These are phyloP conservation scores for Myotis myotis DNA, from an alignment of 2,797 vertebrate genomes.

Conservation along the genomic window DNA sequence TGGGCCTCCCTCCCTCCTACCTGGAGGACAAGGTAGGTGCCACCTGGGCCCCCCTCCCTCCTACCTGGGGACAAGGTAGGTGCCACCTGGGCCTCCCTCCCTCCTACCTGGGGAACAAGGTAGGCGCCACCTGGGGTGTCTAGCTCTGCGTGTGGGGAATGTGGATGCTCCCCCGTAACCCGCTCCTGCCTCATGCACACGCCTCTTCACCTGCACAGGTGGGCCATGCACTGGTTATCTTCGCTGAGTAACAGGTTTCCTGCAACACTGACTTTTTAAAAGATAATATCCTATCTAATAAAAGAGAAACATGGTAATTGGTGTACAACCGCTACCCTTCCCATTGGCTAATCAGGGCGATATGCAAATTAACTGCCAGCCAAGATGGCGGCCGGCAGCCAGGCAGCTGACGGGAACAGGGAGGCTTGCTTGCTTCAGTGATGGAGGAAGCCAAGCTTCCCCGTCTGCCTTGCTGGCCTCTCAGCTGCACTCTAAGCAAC, in stretches of 20 bases:
- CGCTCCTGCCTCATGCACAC: neutral
- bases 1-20: conserved; percentile 93
- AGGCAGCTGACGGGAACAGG: no score
- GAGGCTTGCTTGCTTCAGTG: no score
- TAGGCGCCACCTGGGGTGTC: neutral
- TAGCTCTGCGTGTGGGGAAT: neutral
- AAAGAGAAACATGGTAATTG: no score
- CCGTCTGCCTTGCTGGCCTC: no score
- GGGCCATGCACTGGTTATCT: neutral
- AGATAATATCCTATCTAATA: no score
- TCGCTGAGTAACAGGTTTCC: neutral
- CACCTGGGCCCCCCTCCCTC: conserved; percentile 92
- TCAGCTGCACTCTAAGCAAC: no score
- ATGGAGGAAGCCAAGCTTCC: no score
- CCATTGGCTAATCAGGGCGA: no score
- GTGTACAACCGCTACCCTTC: no score
- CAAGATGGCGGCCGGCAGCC: no score
- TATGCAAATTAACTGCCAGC: no score
- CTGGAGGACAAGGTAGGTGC: conserved; percentile 93
- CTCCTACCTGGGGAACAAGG: conserved; percentile 93
- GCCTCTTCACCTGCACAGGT: neutral
- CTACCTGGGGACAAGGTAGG: conserved; percentile 86
- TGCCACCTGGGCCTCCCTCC: conserved; percentile 91
- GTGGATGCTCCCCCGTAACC: neutral
- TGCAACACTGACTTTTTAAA: neutral